phyloP scores from a whole-genome alignment of 2,113 vertebrate species.

The Engraulis encrasicolus region DNA sequence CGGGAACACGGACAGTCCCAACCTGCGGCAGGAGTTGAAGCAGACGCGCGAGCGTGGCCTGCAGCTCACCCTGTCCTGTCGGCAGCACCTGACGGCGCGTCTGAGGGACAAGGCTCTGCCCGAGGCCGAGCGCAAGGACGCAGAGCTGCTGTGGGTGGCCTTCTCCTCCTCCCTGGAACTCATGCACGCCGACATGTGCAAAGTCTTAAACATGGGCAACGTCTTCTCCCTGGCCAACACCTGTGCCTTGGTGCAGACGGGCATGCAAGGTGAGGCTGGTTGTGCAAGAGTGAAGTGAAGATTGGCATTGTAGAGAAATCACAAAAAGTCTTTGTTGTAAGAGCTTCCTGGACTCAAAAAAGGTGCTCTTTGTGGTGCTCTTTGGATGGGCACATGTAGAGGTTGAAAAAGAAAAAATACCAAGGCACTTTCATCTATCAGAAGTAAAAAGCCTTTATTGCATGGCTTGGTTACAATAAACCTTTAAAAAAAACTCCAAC shows the following conservation, averaged over 20 bases:
- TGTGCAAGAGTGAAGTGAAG: too few species aligned
- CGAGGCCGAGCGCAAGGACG: constrained; percentile 67
- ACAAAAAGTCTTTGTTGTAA: too few species aligned
- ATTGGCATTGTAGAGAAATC: too few species aligned
- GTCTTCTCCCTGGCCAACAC: constrained; percentile 65
- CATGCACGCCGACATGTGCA: constrained; percentile 80
- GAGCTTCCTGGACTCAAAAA: too few species aligned
- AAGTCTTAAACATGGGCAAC: constrained; percentile 72
- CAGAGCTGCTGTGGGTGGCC: constrained; percentile 81
- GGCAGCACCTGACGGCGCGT: constrained; percentile 67
- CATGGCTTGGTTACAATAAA: too few species aligned
- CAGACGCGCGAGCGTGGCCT: constrained; percentile 75
- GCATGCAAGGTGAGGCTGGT: constrained; percentile 79
- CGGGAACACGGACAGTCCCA: constrained; percentile 70
- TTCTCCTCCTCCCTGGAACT: constrained; percentile 81
- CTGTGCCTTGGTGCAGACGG: constrained; percentile 71
- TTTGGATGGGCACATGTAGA: too few species aligned
- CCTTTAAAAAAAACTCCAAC: too few species aligned
- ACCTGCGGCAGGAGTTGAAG: constrained; percentile 73
- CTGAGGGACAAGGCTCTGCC: constrained; percentile 75
- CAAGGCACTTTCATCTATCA: too few species aligned
- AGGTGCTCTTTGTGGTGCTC: too few species aligned
- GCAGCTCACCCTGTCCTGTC: constrained; percentile 60
- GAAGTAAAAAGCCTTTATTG: too few species aligned
- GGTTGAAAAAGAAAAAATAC: too few species aligned